Conservation (phyloP, 2,113 vertebrate species). For the Clarias macrocephalus region DNA sequence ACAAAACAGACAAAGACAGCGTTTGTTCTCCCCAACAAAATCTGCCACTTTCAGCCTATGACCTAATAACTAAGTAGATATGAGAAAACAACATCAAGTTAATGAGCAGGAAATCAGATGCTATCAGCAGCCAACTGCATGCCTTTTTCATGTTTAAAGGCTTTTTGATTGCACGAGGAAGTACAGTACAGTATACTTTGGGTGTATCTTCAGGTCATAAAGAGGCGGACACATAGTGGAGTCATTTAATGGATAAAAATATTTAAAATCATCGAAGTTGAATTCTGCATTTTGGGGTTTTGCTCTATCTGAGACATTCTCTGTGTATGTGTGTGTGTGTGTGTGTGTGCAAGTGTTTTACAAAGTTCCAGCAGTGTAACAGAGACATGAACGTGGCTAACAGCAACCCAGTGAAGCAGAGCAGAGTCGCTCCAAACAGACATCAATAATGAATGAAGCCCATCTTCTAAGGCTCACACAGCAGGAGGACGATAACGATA, state of each 20-base stretch:
- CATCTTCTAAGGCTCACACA: constrained; percentile 58
- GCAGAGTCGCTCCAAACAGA: constrained; percentile 56
- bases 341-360: neutral
- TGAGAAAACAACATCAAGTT: neutral
- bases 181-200: too few species aligned
- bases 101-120: constrained; percentile 22
- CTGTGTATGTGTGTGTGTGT: constrained; percentile 4
- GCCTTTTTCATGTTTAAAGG: neutral
- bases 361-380: constrained; percentile 15
- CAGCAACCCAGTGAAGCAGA: constrained; percentile 52
- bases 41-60: neutral
- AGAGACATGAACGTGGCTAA: constrained; percentile 58
- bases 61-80: neutral
- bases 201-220: neutral
- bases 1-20: neutral
- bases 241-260: neutral
- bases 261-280: neutral
- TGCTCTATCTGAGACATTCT: neutral
- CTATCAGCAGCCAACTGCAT: constrained; percentile 5
- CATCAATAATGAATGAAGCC: constrained; percentile 68
- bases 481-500: constrained; percentile 61
- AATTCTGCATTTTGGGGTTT: neutral
- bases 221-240: neutral
- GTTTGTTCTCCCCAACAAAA: neutral
- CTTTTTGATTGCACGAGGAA: constrained; percentile 9